Evolutionary conservation across 2,888 invertebrate species (phyloP).

Genomic region (Mactromeris polynyma): DNA sequence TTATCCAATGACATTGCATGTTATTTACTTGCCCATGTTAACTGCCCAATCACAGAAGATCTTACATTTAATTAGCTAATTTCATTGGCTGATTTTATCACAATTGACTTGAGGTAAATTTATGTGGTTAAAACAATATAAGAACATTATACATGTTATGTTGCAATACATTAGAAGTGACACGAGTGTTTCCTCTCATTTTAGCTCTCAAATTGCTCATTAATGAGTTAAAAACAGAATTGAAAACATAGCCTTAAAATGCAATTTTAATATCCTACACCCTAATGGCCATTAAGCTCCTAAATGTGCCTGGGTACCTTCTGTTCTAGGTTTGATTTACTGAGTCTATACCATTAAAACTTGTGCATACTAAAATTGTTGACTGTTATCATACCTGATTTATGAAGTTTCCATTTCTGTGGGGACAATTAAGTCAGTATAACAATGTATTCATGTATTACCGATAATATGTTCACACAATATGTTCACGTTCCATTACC

Average conservation of each 20-base stretch:
- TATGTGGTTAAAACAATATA: background rate
- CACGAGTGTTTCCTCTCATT: background rate
- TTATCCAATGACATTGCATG: background rate
- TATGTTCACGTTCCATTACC: background rate
- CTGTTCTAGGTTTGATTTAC: background rate
- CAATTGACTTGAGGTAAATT: background rate
- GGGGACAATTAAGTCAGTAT: background rate
- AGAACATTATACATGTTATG: background rate
- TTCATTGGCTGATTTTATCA: slow-evolving; percentile 6
- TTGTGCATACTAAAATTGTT: background rate
- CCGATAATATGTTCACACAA: background rate
- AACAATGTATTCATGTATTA: background rate
- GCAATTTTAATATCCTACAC: background rate
- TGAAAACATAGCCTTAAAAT: background rate
- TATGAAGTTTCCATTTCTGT: background rate
- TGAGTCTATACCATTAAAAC: background rate
- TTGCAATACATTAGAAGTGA: background rate
- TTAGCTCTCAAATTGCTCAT: background rate
- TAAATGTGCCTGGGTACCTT: background rate
- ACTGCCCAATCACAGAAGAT: background rate
- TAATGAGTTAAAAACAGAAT: background rate
- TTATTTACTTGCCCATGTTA: background rate
- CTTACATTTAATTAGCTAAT: background rate
- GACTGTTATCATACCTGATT: background rate
- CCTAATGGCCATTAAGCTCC: background rate